phyloP scores from a whole-genome alignment of 1,140 invertebrate species.

The Centruroides sculpturatus region DNA sequence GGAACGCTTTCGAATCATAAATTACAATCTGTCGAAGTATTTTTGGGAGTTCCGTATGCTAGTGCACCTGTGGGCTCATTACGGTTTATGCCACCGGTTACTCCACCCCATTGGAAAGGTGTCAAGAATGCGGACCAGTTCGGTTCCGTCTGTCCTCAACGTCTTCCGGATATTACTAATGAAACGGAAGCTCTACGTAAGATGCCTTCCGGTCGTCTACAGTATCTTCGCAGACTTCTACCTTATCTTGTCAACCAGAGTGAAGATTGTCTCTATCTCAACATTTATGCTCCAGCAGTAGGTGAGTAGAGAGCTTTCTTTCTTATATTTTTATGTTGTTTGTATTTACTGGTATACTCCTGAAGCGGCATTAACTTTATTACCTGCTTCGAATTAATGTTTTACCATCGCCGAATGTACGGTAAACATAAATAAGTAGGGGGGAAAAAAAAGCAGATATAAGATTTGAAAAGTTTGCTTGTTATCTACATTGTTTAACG shows the following conservation, averaged over 20 bases:
- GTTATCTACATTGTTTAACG: too few species aligned
- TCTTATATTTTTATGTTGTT: not conserved
- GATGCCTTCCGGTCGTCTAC: constrained; percentile 67
- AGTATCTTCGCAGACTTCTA: constrained; percentile 68
- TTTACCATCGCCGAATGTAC: too few species aligned
- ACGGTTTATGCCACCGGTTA: constrained; percentile 88
- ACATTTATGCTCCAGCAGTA: constrained; percentile 88
- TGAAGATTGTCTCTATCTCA: constrained; percentile 93
- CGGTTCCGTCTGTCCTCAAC: constrained; percentile 61
- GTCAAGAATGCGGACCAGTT: constrained; percentile 48
- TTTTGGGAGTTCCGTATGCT: constrained; percentile 71
- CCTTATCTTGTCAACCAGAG: constrained; percentile 77
- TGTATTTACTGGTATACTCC: too few species aligned
- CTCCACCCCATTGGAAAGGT: constrained; percentile 58
- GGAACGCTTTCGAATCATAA: constrained; percentile 4
- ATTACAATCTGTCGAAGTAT: constrained; percentile 42
- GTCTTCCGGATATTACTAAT: constrained; percentile 56
- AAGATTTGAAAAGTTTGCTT: too few species aligned
- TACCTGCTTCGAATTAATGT: too few species aligned
- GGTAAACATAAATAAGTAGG: too few species aligned
- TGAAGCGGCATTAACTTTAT: too few species aligned
- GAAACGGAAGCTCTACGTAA: constrained; percentile 68
- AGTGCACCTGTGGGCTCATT: constrained; percentile 76
- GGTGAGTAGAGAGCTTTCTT: constrained; percentile 45
- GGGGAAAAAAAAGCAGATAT: too few species aligned